These are phyloP conservation scores for Tapera naevia DNA, from an alignment of 2,797 vertebrate species.

Conservation along the genomic window DNA sequence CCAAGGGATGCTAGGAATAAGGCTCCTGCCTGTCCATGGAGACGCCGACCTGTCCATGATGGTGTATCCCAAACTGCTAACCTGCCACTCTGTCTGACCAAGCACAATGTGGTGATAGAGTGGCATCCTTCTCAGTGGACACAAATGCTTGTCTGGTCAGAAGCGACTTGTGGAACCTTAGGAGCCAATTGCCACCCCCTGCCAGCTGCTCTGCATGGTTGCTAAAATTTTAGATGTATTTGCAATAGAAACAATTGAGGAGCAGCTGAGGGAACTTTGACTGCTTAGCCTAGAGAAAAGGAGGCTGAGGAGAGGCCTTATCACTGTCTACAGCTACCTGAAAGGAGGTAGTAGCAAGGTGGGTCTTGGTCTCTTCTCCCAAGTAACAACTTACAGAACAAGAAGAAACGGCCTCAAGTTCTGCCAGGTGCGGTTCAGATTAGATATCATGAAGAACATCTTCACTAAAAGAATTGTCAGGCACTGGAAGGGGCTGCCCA, in stretches of 20 bases:
- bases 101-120: accelerated
- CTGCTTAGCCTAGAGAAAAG: too few relatives aligned
- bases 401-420: too few relatives aligned
- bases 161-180: neutral
- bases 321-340: too few relatives aligned
- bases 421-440: too few relatives aligned
- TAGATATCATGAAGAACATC: too few relatives aligned
- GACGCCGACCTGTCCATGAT: neutral
- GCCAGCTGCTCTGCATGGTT: neutral
- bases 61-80: neutral
- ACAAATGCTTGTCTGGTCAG: accelerated
- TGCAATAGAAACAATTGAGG: neutral
- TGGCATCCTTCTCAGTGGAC: neutral
- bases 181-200: neutral
- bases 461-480: too few relatives aligned
- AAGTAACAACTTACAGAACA: too few relatives aligned
- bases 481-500: too few relatives aligned
- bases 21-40: neutral
- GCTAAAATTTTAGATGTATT: neutral
- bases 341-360: too few relatives aligned
- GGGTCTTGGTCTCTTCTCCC: too few relatives aligned
- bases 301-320: too few relatives aligned
- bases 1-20: neutral
- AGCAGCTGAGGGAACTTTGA: too few relatives aligned
- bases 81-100: neutral